Conservation (phyloP, 2,797 vertebrate species). For the Spatula clypeata region DNA sequence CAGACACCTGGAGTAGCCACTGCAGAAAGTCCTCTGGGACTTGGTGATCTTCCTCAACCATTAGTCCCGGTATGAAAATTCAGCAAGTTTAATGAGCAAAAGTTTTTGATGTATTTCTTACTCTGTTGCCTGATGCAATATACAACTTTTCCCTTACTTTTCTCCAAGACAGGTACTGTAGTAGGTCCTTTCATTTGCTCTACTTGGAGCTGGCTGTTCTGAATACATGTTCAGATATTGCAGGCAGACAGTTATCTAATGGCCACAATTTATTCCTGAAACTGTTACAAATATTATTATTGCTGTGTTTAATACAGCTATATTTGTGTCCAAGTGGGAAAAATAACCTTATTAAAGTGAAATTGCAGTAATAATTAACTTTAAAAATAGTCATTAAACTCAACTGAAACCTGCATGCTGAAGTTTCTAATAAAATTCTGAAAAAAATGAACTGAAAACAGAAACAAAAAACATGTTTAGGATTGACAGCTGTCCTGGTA, state of each 20-base stretch:
- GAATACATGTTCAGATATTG: not conserved
- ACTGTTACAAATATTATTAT: not conserved
- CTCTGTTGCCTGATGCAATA: not conserved
- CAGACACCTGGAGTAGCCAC: constrained; percentile 20
- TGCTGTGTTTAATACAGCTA: not conserved
- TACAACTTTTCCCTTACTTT: not conserved
- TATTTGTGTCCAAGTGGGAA: not conserved
- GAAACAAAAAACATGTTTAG: not conserved
- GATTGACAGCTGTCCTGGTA: not conserved
- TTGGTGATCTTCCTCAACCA: not conserved
- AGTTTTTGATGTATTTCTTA: not conserved
- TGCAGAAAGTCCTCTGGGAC: constrained; percentile 22
- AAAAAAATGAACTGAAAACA: not conserved
- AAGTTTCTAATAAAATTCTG: not conserved
- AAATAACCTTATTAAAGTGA: not conserved
- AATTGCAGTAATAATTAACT: not conserved
- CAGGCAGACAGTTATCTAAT: not conserved
- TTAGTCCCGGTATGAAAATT: constrained; percentile 56
- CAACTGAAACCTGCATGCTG: not conserved
- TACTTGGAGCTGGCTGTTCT: not conserved
- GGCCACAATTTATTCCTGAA: not conserved
- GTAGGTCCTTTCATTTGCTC: not conserved
- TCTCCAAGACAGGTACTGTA: not conserved
- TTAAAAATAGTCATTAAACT: not conserved
- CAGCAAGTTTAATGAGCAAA: not conserved